phyloP scores from a whole-genome alignment of 2,888 invertebrate genomes.

The Liopterus haemorrhoidalis region DNA sequence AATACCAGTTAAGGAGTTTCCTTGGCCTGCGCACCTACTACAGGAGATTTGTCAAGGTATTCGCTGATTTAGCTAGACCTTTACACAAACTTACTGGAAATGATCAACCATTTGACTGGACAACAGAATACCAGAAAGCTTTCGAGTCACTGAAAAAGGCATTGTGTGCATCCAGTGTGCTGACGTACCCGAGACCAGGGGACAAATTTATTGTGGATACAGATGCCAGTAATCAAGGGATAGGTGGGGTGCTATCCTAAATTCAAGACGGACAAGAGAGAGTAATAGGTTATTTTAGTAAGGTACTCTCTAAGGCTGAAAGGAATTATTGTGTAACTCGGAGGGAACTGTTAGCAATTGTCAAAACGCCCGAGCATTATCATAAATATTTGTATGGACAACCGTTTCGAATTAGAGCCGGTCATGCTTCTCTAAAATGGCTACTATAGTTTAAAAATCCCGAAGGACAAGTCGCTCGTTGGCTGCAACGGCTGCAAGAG shows the following conservation, averaged over 20 bases:
- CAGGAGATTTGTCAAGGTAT: neutral
- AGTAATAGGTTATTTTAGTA: slow-evolving; percentile 23
- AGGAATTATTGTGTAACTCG: slow-evolving; percentile 33
- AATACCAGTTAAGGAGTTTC: neutral
- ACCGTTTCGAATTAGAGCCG: slow-evolving; percentile 34
- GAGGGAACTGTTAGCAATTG: slow-evolving; percentile 33
- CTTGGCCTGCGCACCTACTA: neutral
- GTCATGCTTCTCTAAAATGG: slow-evolving; percentile 37
- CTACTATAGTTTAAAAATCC: slow-evolving; percentile 36
- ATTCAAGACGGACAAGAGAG: slow-evolving; percentile 19
- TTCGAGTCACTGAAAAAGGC: too few species aligned
- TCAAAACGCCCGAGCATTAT: slow-evolving; percentile 33
- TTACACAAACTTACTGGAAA: neutral
- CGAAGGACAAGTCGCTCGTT: slow-evolving; percentile 38
- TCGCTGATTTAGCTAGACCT: neutral
- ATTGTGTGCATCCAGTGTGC: too few species aligned
- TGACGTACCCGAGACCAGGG: too few species aligned
- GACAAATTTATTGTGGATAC: too few species aligned
- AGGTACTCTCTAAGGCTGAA: slow-evolving; percentile 23
- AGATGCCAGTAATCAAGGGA: too few species aligned
- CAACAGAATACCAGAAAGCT: too few species aligned
- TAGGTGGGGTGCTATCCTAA: too few species aligned
- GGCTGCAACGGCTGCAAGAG: slow-evolving; percentile 35
- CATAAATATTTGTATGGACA: slow-evolving; percentile 35
- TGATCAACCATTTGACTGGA: too few species aligned